These are phyloP conservation scores for Charanyca ferruginea DNA, from an alignment of 2,888 invertebrate species.

Conservation along the genomic window DNA sequence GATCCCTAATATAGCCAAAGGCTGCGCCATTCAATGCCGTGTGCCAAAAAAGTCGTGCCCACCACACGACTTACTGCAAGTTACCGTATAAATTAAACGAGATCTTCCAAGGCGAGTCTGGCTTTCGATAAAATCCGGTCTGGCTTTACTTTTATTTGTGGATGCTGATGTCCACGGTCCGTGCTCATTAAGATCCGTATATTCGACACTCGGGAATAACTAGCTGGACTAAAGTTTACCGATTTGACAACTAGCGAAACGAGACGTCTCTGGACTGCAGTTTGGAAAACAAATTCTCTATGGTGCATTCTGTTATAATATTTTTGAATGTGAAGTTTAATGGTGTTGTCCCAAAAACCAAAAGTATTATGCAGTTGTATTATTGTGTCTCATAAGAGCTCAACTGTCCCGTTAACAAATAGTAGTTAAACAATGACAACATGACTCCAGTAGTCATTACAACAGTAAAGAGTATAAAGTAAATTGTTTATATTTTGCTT, in stretches of 20 bases:
- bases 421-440: too few species aligned
- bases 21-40: constrained; percentile 74
- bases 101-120: constrained; percentile 76
- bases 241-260: constrained; percentile 12
- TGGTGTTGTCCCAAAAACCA: constrained; percentile 12
- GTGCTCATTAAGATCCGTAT: constrained; percentile 67
- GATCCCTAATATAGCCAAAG: constrained; percentile 76
- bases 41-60: constrained; percentile 79
- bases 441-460: too few species aligned
- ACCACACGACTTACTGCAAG: constrained; percentile 65
- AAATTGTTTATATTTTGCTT: constrained; percentile 10
- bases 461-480: too few species aligned
- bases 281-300: constrained; percentile 34
- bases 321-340: constrained; percentile 19
- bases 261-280: constrained; percentile 14
- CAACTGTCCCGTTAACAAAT: too few species aligned
- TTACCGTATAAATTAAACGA: constrained; percentile 76
- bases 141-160: constrained; percentile 73
- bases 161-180: constrained; percentile 65
- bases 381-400: constrained; percentile 2
- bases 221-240: constrained; percentile 26
- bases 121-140: constrained; percentile 80
- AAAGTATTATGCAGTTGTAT: constrained; percentile 10
- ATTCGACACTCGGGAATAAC: constrained; percentile 44
- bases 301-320: constrained; percentile 23